Conservation (phyloP, 2,113 vertebrate species). For the Elanoides forficatus region DNA sequence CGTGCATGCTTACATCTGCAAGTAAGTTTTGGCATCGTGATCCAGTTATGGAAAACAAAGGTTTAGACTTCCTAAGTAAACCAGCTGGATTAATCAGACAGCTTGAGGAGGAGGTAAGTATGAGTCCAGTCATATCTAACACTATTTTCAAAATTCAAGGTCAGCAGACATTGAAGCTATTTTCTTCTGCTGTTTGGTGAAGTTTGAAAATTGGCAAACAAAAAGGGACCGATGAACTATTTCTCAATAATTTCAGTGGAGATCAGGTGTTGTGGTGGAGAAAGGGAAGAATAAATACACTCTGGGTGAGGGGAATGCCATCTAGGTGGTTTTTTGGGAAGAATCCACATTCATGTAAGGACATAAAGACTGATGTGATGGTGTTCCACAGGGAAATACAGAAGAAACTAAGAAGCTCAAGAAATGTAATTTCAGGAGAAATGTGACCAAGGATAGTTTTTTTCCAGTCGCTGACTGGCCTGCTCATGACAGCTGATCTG, state of each 20-base stretch:
- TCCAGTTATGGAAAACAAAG: neutral
- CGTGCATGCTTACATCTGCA: neutral
- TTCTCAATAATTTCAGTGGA: neutral
- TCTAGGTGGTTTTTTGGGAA: neutral
- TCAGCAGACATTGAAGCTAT: neutral
- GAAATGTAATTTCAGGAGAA: neutral
- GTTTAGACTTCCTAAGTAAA: neutral
- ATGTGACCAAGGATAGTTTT: neutral
- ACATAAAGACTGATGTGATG: neutral
- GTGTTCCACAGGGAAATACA: neutral
- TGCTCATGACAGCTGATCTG: neutral
- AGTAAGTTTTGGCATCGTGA: neutral
- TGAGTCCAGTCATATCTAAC: neutral
- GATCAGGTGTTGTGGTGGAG: neutral
- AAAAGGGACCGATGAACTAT: neutral
- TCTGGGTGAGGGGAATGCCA: neutral
- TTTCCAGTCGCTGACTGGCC: neutral
- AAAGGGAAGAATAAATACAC: neutral
- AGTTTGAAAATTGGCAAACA: neutral
- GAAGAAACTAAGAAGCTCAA: neutral
- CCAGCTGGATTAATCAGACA: neutral
- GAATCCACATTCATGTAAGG: neutral
- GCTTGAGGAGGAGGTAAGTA: neutral
- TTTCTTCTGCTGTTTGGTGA: neutral
- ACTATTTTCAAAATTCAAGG: rapidly evolving